A percentile compares a stretch with the other conserved stretches of the same genome.
Conservation (phyloP, 2,797 vertebrate species). For the Pseudocheirus occidentalis region DNA sequence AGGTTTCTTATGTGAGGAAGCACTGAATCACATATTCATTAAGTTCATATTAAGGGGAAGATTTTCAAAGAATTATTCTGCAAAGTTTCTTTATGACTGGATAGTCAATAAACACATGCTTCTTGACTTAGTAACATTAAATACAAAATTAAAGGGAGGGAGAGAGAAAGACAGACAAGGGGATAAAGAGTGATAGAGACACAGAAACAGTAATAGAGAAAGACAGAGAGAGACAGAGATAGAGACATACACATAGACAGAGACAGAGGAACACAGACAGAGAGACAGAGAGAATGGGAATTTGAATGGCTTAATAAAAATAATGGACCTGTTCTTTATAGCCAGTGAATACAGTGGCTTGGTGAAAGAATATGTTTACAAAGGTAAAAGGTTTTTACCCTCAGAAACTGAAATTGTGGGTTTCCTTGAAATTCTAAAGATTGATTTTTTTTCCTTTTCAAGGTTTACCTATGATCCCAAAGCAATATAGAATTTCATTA, state of each 20-base stretch:
- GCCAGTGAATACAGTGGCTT: slow-evolving; percentile 46
- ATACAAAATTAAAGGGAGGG: slow-evolving; percentile 62
- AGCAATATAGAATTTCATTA: slow-evolving; percentile 26
- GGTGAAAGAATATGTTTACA: slow-evolving; percentile 65
- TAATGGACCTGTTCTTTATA: slow-evolving; percentile 63
- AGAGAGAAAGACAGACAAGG: not conserved
- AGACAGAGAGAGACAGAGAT: slow-evolving; percentile 53
- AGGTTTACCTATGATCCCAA: slow-evolving; percentile 43
- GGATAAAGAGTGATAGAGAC: not conserved
- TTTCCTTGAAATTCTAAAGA: slow-evolving; percentile 62
- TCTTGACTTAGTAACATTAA: slow-evolving; percentile 64
- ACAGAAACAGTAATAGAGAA: not conserved
- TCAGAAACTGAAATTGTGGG: slow-evolving; percentile 68
- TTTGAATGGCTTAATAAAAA: slow-evolving; percentile 67
- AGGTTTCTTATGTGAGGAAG: slow-evolving; percentile 64
- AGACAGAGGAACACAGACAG: not conserved
- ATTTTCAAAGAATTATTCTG: slow-evolving; percentile 74
- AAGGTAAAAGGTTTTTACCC: slow-evolving; percentile 61
- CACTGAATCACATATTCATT: slow-evolving; percentile 54
- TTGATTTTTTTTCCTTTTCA: slow-evolving; percentile 65
- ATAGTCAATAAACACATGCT: slow-evolving; percentile 64
- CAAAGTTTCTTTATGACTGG: slow-evolving; percentile 64
- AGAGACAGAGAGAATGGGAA: slow-evolving; percentile 56
- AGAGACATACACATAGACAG: not conserved
- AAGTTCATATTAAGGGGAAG: slow-evolving; percentile 66